A percentile compares a stretch with the other conserved stretches of the same genome.
Conservation (phyloP, 2,888 invertebrate species). For the Ethmia dodecea region DNA sequence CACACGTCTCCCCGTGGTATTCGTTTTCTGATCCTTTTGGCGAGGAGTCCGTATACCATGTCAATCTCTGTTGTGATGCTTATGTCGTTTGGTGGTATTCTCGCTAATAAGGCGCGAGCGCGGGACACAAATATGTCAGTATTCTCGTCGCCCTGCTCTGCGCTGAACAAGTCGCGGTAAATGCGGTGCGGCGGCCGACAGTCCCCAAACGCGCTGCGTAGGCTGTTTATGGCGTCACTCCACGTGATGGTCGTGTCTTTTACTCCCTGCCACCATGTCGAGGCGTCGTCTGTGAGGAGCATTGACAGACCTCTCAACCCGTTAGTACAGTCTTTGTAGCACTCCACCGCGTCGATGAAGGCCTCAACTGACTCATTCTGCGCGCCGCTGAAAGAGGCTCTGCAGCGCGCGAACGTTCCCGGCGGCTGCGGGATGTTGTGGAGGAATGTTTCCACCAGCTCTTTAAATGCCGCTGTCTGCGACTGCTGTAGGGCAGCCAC, state of each 20-base stretch:
- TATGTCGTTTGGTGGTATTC: constrained; percentile 8
- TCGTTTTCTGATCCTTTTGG: constrained; percentile 14
- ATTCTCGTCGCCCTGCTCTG: constrained; percentile 5
- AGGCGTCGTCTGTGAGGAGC: constrained; percentile 13
- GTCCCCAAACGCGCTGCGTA: constrained; percentile 11
- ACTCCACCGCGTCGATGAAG: constrained; percentile 10
- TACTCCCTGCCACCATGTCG: constrained; percentile 18
- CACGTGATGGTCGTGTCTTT: constrained; percentile 7
- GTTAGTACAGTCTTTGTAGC: constrained; percentile 10
- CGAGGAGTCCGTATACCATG: constrained; percentile 15
- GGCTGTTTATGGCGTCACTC: constrained; percentile 7
- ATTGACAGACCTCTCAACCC: constrained; percentile 14
- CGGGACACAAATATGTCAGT: constrained; percentile 13
- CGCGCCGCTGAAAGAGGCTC: not conserved
- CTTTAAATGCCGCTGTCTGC: too few species aligned
- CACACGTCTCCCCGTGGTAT: constrained; percentile 19
- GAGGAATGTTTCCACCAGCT: too few species aligned
- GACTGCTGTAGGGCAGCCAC: too few species aligned
- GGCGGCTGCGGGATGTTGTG: too few species aligned
- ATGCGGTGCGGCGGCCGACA: constrained; percentile 12
- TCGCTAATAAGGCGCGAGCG: constrained; percentile 12
- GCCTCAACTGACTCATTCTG: constrained; percentile 1
- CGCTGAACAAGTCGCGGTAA: constrained; percentile 12
- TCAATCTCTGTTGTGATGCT: constrained; percentile 14
- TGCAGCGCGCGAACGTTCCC: not conserved